These are phyloP conservation scores for Ennomos erosarius DNA, from an alignment of 2,888 invertebrate species.

Conservation along the genomic window DNA sequence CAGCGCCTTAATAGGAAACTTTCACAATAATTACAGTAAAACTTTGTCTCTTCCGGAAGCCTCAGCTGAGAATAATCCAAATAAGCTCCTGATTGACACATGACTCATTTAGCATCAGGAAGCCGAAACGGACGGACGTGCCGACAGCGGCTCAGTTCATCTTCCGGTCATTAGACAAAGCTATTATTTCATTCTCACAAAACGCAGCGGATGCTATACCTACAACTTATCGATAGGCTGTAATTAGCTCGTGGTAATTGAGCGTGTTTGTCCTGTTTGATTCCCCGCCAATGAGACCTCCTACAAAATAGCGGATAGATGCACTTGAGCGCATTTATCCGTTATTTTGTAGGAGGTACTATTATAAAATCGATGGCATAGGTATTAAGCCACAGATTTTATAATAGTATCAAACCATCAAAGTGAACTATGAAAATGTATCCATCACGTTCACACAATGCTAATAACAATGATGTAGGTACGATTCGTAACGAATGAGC, in stretches of 20 bases:
- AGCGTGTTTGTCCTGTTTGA: slow-evolving; percentile 13
- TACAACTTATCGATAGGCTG: slow-evolving; percentile 34
- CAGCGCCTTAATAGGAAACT: too few relatives aligned
- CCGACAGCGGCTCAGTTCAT: slow-evolving; percentile 26
- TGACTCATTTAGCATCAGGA: slow-evolving; percentile 40
- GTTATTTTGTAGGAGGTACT: too few relatives aligned
- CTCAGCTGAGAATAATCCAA: slow-evolving; percentile 10
- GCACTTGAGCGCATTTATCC: background rate
- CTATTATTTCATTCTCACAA: slow-evolving; percentile 38
- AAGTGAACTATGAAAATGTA: too few relatives aligned
- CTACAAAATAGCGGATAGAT: too few relatives aligned
- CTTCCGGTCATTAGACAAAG: slow-evolving; percentile 43
- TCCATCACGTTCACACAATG: too few relatives aligned
- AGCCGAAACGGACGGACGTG: slow-evolving; percentile 32
- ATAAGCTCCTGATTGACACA: slow-evolving; percentile 38
- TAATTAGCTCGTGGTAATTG: slow-evolving; percentile 31
- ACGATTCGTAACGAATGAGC: too few relatives aligned
- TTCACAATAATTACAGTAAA: too few relatives aligned
- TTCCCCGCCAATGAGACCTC: background rate
- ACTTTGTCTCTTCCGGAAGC: background rate
- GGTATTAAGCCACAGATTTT: too few relatives aligned
- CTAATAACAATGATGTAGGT: too few relatives aligned
- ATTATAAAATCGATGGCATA: too few relatives aligned
- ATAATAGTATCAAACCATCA: background rate
- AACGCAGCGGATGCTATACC: slow-evolving; percentile 33